A percentile compares a stretch with the other conserved stretches of the same genome.
Evolutionary conservation across 2,888 invertebrate species (phyloP).

Genomic region (Melanchra persicariae): DNA sequence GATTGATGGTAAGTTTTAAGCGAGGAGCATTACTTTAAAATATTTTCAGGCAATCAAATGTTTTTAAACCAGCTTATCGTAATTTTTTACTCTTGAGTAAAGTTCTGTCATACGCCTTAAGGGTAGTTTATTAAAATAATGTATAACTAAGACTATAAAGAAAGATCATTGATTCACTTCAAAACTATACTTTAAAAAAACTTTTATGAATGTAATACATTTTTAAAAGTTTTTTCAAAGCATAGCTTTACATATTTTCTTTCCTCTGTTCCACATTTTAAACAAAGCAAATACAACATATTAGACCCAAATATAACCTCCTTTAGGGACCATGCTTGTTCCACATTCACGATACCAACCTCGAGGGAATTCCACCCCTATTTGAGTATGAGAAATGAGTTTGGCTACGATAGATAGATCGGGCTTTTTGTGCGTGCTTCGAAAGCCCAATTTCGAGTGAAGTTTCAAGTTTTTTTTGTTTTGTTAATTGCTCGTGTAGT

Average conservation of each 20-base stretch:
- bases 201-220: too few relatives aligned
- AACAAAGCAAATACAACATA: slow-evolving; percentile 18
- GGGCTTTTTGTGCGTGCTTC: slow-evolving; percentile 18
- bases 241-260: too few relatives aligned
- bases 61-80: too few relatives aligned
- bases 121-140: too few relatives aligned
- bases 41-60: too few relatives aligned
- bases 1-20: background rate
- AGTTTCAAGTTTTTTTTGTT: background rate
- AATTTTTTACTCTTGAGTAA: too few relatives aligned
- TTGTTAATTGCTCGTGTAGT: background rate
- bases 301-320: slow-evolving; percentile 19
- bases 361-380: slow-evolving; percentile 39
- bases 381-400: slow-evolving; percentile 50
- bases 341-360: slow-evolving; percentile 39
- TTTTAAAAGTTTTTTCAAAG: too few relatives aligned
- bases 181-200: too few relatives aligned
- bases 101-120: too few relatives aligned
- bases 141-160: too few relatives aligned
- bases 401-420: slow-evolving; percentile 23
- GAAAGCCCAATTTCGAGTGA: slow-evolving; percentile 26
- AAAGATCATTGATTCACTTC: too few relatives aligned
- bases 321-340: slow-evolving; percentile 14
- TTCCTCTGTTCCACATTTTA: slow-evolving; percentile 6
- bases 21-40: too few relatives aligned